phyloP scores from a whole-genome alignment of 2,113 vertebrate genomes.

The Harpagus bidentatus region DNA sequence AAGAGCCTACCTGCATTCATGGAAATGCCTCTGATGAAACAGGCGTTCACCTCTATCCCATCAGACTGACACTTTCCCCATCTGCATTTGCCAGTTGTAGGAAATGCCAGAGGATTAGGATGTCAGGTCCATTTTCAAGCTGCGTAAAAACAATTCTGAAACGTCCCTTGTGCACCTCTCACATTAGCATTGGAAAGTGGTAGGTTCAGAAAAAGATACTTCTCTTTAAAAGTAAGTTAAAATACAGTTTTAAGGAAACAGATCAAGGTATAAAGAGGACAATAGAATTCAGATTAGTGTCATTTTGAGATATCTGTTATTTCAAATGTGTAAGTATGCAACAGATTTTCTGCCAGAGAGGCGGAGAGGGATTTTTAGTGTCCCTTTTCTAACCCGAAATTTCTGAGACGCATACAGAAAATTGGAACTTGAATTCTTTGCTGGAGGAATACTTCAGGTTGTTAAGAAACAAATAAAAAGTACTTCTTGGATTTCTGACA shows the following conservation, averaged over 20 bases:
- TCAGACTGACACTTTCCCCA: neutral
- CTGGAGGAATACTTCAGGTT: neutral
- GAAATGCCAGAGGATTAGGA: neutral
- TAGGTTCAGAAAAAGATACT: neutral
- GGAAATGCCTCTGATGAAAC: neutral
- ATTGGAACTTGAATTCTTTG: neutral
- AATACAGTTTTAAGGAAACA: neutral
- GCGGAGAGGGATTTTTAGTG: neutral
- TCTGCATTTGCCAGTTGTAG: neutral
- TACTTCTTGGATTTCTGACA: neutral
- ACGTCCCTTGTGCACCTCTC: neutral
- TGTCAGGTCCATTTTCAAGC: neutral
- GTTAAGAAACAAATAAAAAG: neutral
- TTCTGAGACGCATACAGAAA: neutral
- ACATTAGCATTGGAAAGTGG: neutral
- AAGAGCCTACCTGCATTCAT: neutral
- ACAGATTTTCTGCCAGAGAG: neutral
- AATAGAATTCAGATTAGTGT: neutral
- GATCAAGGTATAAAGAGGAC: neutral
- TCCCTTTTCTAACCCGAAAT: neutral
- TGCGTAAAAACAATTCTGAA: neutral
- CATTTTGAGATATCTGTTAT: neutral
- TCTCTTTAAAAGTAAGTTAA: neutral
- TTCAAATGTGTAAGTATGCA: neutral
- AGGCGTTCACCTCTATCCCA: neutral